A percentile compares a stretch with the other conserved stretches of the same genome.
Evolutionary conservation across 2,888 invertebrate species (phyloP).

Genomic region (Tipula vernalis): DNA sequence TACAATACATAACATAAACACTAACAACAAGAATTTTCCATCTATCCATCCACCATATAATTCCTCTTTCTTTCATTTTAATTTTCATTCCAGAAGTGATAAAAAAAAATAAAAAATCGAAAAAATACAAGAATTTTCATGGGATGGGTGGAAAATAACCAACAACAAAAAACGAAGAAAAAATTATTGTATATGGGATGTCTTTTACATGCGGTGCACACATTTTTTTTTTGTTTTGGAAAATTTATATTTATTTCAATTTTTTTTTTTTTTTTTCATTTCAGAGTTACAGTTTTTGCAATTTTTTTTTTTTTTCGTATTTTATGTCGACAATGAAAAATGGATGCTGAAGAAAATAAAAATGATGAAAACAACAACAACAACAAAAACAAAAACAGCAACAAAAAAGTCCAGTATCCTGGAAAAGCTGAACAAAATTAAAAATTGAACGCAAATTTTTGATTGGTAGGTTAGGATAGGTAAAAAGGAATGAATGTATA

Average conservation of each 20-base stretch:
- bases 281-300: background rate
- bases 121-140: background rate
- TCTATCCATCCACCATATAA: background rate
- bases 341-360: constrained; percentile 1
- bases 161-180: background rate
- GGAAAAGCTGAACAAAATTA: background rate
- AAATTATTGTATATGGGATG: constrained; percentile 4
- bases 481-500: background rate
- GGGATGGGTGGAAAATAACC: background rate
- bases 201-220: constrained; percentile 4
- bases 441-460: constrained; percentile 4
- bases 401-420: background rate
- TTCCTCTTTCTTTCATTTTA: constrained; percentile 4
- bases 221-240: background rate
- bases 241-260: background rate
- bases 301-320: background rate
- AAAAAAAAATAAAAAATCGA: background rate
- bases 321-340: constrained; percentile 4
- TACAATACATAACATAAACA: background rate
- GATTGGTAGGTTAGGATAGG: background rate
- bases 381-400: background rate
- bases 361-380: background rate
- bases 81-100: constrained; percentile 4
- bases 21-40: background rate
- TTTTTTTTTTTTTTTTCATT: background rate